Conservation (phyloP, 2,113 vertebrate genomes). For the Tragelaphus scriptus region DNA sequence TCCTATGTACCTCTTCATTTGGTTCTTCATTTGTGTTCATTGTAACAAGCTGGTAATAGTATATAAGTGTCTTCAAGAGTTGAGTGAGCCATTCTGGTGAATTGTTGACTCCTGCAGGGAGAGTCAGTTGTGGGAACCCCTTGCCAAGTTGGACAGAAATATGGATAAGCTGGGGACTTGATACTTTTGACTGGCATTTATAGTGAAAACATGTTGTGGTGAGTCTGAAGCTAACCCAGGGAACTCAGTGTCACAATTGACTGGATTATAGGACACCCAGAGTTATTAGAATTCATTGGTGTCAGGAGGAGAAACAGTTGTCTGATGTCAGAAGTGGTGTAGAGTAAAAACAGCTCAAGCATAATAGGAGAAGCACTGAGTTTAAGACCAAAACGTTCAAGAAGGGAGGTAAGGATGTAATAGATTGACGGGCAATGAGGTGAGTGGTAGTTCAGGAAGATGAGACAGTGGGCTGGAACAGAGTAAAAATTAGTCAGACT, state of each 20-base stretch:
- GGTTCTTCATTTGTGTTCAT: neutral
- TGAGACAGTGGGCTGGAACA: neutral
- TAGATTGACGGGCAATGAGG: neutral
- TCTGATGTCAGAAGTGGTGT: neutral
- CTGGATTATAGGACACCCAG: neutral
- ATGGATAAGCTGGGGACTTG: neutral
- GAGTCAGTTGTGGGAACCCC: neutral
- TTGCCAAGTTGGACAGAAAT: neutral
- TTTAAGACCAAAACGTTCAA: neutral
- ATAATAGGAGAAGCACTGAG: neutral
- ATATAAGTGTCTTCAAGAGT: neutral
- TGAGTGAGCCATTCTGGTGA: neutral
- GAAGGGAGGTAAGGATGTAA: neutral
- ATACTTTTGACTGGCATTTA: neutral
- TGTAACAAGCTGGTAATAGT: neutral
- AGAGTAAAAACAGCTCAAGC: neutral
- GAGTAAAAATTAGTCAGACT: neutral
- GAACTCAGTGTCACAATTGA: neutral
- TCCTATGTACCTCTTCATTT: neutral
- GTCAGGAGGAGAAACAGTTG: neutral
- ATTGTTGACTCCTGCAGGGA: neutral
- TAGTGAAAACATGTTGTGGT: neutral
- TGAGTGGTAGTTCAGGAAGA: neutral
- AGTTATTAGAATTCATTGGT: neutral
- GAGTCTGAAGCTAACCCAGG: neutral